These are phyloP conservation scores for Oreohelix idahoensis DNA, from an alignment of 1,140 invertebrate genomes.

Conservation along the genomic window DNA sequence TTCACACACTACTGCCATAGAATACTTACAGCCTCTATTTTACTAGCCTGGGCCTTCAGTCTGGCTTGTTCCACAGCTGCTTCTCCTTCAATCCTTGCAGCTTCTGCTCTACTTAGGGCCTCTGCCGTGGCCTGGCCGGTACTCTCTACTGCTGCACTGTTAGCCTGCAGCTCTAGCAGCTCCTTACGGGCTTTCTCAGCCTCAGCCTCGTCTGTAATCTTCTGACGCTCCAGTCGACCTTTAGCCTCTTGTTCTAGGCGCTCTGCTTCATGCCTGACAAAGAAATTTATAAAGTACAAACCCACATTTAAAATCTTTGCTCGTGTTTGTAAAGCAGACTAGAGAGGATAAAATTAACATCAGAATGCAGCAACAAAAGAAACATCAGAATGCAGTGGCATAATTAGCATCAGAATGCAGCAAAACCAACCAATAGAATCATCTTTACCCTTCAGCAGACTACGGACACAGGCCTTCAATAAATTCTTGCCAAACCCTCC, in stretches of 20 bases:
- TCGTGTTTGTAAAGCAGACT: too few species aligned
- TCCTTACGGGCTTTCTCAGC: constrained; percentile 74
- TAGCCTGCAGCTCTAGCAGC: constrained; percentile 74
- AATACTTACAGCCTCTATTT: constrained; percentile 75
- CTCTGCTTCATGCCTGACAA: constrained; percentile 75
- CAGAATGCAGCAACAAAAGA: too few species aligned
- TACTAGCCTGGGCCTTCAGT: constrained; percentile 74
- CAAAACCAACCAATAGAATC: too few species aligned
- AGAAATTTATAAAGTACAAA: background rate
- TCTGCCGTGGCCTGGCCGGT: constrained; percentile 76
- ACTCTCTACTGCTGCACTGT: constrained; percentile 71
- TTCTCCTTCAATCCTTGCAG: constrained; percentile 75
- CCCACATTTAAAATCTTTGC: too few species aligned
- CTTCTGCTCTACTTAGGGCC: constrained; percentile 74
- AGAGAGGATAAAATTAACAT: too few species aligned
- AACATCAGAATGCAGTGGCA: too few species aligned
- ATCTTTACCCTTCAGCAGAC: too few species aligned
- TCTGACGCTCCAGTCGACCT: constrained; percentile 75
- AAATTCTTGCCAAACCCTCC: too few species aligned
- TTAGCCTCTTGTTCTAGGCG: constrained; percentile 76
- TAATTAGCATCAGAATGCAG: too few species aligned
- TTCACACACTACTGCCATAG: too few species aligned
- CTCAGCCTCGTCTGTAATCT: constrained; percentile 75
- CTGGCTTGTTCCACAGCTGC: constrained; percentile 75
- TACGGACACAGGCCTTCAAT: too few species aligned